Percentiles rank a stretch among this genome's conserved stretches.
Evolutionary conservation across 2,113 vertebrate species (phyloP).

Genomic region (Poicephalus gulielmi): DNA sequence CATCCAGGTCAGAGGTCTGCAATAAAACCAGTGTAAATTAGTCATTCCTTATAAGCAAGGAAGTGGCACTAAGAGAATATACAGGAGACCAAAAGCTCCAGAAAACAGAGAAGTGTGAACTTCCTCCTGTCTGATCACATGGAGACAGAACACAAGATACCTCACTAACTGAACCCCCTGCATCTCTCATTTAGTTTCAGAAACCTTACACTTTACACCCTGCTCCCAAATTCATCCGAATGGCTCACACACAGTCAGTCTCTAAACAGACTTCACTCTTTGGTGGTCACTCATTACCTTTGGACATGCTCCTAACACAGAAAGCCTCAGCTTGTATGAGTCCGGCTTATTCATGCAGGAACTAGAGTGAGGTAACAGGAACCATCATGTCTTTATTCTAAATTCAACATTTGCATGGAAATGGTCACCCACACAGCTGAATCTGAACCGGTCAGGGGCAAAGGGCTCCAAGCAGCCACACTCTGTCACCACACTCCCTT

Average conservation of each 20-base stretch:
- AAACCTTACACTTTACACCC: not conserved
- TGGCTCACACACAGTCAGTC: not conserved
- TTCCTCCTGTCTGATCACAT: not conserved
- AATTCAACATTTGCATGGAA: not conserved
- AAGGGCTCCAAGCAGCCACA: not conserved
- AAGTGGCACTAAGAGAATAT: not conserved
- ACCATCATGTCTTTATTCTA: not conserved
- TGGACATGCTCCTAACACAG: not conserved
- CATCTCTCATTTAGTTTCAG: not conserved
- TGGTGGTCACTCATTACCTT: not conserved
- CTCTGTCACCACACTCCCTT: not conserved
- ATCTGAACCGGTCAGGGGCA: not conserved
- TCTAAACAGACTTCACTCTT: not conserved
- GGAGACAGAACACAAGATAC: not conserved
- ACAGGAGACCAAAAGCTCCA: not conserved
- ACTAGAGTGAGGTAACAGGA: not conserved
- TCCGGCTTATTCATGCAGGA: not conserved
- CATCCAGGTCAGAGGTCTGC: conserved; percentile 80
- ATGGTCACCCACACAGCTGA: not conserved
- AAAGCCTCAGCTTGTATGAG: not conserved
- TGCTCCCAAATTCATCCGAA: not conserved
- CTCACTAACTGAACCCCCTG: not conserved
- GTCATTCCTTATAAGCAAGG: not conserved
- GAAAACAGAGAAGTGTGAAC: not conserved
- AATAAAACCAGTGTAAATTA: not conserved